phyloP scores from a whole-genome alignment of 2,797 vertebrate species.

The Acanthurus tractus region DNA sequence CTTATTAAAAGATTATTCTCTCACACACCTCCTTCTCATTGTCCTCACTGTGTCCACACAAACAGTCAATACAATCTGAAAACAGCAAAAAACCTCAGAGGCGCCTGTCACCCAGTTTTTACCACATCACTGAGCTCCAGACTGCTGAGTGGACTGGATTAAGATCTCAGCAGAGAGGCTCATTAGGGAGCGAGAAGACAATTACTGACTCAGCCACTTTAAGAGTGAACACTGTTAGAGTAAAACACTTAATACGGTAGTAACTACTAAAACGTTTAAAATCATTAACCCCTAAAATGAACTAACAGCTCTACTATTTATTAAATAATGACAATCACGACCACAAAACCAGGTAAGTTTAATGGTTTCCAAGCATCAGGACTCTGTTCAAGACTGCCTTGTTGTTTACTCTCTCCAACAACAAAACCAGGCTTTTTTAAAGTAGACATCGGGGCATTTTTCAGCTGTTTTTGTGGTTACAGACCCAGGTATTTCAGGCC shows the following conservation, averaged over 20 bases:
- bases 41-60: background rate
- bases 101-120: background rate
- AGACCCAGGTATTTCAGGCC: too few relatives aligned
- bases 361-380: too few relatives aligned
- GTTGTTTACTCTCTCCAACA: too few relatives aligned
- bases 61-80: slow-evolving; percentile 36
- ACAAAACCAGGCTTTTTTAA: too few relatives aligned
- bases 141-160: slow-evolving; percentile 64
- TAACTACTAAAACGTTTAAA: background rate
- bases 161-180: slow-evolving; percentile 44
- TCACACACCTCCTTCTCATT: background rate
- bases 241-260: background rate
- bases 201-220: slow-evolving; percentile 41
- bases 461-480: too few relatives aligned
- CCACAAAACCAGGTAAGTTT: too few relatives aligned
- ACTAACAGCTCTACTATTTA: background rate
- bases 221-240: slow-evolving; percentile 4
- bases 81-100: slow-evolving; percentile 23
- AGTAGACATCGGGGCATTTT: too few relatives aligned
- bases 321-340: too few relatives aligned
- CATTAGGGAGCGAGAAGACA: slow-evolving; percentile 36
- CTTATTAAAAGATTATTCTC: slow-evolving; percentile 4
- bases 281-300: background rate
- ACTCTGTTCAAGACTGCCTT: too few relatives aligned
- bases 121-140: slow-evolving; percentile 14